Conservation (phyloP, 2,888 invertebrate genomes). For the Melanostoma scalare region DNA sequence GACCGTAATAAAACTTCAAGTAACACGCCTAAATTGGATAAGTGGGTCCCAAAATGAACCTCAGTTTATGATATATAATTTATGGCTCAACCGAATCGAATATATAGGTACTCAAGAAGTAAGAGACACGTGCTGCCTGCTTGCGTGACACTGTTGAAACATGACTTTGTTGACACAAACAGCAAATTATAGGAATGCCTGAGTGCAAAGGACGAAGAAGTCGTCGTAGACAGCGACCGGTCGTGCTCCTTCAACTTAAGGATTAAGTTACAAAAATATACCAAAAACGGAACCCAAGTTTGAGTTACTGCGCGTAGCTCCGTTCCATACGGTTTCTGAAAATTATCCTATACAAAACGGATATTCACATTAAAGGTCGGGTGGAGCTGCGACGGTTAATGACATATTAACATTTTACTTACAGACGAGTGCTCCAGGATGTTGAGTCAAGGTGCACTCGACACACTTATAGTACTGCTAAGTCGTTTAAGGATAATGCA, state of each 20-base stretch:
- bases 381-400: conserved; percentile 53
- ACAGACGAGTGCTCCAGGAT: conserved; percentile 62
- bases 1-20: conserved; percentile 77
- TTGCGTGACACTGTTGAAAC: conserved; percentile 63
- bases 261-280: conserved; percentile 69
- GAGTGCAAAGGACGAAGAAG: conserved; percentile 40
- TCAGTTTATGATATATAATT: conserved; percentile 67
- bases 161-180: conserved; percentile 71
- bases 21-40: conserved; percentile 64
- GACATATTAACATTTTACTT: conserved; percentile 67
- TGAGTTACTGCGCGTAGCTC: conserved; percentile 37
- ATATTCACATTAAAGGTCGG: conserved; percentile 47
- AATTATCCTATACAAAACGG: conserved; percentile 57
- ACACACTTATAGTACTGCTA: conserved; percentile 31
- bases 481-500: conserved; percentile 59
- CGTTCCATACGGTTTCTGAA: conserved; percentile 48
- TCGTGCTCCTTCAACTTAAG: conserved; percentile 59
- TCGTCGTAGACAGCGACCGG: conserved; percentile 9
- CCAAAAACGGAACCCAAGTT: conserved; percentile 52
- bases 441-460: conserved; percentile 60
- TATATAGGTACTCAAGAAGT: conserved; percentile 39
- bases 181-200: conserved; percentile 60
- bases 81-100: conserved; percentile 72
- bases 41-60: conserved; percentile 39
- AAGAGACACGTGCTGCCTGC: conserved; percentile 53